Evolutionary conservation across 2,797 vertebrate genomes (phyloP), one percentile per base, ranked within the genome.

Genomic region (Rhinogobio ventralis): DNA sequence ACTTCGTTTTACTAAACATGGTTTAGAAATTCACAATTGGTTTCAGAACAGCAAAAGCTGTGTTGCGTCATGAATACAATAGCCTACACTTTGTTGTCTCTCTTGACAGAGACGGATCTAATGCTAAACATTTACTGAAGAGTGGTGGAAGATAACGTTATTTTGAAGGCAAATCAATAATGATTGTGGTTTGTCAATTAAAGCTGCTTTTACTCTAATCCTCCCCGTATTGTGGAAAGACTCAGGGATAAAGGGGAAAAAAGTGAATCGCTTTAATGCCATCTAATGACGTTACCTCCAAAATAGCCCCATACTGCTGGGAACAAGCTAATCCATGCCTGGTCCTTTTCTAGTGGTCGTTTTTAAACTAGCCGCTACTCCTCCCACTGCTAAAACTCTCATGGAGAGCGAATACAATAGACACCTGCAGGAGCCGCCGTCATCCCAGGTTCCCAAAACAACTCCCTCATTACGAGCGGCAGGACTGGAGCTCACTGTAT

Each of bases 231-330:
- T 20, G 90, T 90, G 71, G 89, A 88, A 87, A 86, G 92, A 91
- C 88, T 86, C 60, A 36, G 28, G 79, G 87, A 87, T 85, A 92
- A 92, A 89, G 87, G 90, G 86, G 84, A 76, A 84, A 91, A 92
- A 91, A 91, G 91, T 91, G 67, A 91, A 87, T 88, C 84, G 86
- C 93, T 94, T 93, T 95, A 94, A 95, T 90, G 90, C 92, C 79
- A 33, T 79, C 92, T 95, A 94, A 94, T 95, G 94, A 94, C 92
- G 95, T 94, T 92, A 94, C 91, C 91, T 90, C 89, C 87, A 93
- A 90, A 94, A 91, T 84, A 93, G 93, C 93, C 94, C 92, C 95
- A 95, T 95, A 94, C 94, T 89, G 95, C 92, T 95, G 95, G 95
- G 95, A 95, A 95, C 93, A 89, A 89, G 91, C 82, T 95, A 95